These are phyloP conservation scores for Cetonia aurata DNA, from an alignment of 2,888 invertebrate genomes.

Conservation along the genomic window DNA sequence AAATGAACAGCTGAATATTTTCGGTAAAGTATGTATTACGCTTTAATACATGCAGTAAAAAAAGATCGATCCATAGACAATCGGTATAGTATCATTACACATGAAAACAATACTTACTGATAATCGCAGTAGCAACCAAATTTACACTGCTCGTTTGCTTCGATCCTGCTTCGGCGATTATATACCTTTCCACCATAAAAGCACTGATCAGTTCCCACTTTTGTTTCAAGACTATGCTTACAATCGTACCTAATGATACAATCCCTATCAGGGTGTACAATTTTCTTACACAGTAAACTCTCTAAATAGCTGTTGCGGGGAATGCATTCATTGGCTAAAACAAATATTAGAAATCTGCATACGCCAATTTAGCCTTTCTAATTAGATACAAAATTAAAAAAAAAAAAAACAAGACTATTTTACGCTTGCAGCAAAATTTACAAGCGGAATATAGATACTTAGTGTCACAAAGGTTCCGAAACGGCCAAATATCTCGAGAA, in stretches of 20 bases:
- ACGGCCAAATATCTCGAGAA: no score
- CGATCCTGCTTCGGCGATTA: conserved; percentile 31
- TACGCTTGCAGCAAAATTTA: no score
- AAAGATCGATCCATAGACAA: no score
- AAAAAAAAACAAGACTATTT: no score
- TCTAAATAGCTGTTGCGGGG: conserved; percentile 23
- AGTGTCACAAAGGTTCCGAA: no score
- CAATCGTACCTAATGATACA: conserved; percentile 51
- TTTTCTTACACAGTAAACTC: conserved; percentile 48
- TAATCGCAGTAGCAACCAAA: conserved; percentile 46
- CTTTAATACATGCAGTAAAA: no score
- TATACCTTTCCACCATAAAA: conserved; percentile 47
- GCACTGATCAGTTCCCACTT: conserved; percentile 47
- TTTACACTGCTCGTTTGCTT: conserved; percentile 46
- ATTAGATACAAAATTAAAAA: no score
- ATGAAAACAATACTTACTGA: conserved; percentile 9
- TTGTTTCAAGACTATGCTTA: conserved; percentile 33
- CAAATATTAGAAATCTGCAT: not conserved
- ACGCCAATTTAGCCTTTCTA: no score
- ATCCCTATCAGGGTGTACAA: conserved; percentile 42
- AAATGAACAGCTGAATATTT: no score
- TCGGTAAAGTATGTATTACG: no score
- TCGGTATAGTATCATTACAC: no score
- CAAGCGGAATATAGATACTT: no score
- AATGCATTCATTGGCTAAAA: not conserved